These are phyloP conservation scores for Acromyrmex echinatior DNA, from an alignment of 1,140 invertebrate species.

Conservation along the genomic window DNA sequence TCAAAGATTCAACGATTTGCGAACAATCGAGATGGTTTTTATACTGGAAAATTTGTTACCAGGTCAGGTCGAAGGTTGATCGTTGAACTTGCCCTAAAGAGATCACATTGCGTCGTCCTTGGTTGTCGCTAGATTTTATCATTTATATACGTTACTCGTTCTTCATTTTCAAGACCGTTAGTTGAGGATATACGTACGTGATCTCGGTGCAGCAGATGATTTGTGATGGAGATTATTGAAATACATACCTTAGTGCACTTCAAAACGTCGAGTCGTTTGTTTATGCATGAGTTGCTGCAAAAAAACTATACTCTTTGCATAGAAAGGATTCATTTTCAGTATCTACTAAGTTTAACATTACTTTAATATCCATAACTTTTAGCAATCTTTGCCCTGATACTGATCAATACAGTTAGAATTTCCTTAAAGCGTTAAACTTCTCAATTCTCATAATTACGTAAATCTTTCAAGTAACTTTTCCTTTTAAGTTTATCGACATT, in stretches of 20 bases:
- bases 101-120: slow-evolving; percentile 16
- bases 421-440: neutral
- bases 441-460: neutral
- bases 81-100: slow-evolving; percentile 28
- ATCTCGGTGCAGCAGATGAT: neutral
- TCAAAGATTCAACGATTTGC: neutral
- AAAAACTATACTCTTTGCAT: neutral
- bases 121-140: slow-evolving; percentile 42
- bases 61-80: slow-evolving; percentile 17
- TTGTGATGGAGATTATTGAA: slow-evolving; percentile 12
- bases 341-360: neutral
- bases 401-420: neutral
- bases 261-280: neutral
- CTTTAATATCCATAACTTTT: neutral
- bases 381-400: neutral
- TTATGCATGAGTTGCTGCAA: neutral
- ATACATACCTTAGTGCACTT: slow-evolving; percentile 20
- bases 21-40: slow-evolving; percentile 23
- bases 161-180: slow-evolving; percentile 53
- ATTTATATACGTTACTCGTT: slow-evolving; percentile 20
- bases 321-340: neutral
- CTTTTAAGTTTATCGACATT: neutral
- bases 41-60: slow-evolving; percentile 11
- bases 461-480: neutral
- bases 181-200: neutral